Base-by-base conservation (phyloP, 1,140 invertebrate species). In the Musca domestica region DNA sequence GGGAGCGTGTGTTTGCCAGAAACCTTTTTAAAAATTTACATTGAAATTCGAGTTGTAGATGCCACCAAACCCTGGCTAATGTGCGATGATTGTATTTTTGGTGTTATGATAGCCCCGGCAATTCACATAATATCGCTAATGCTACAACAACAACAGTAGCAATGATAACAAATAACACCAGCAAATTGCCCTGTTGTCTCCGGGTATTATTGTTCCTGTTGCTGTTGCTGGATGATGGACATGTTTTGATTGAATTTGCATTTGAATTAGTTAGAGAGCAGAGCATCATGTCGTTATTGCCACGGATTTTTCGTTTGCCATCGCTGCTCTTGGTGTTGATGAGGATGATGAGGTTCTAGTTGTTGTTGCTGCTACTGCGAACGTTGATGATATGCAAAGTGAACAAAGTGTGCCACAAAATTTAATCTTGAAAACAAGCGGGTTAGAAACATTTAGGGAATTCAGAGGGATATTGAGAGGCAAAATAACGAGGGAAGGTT, bases 61-160 rank as follows among this genome's bases (percentile, higher is more conserved):
- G 2, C 34, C 4, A 19, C 27, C 19, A 61, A 61, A 34, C 27
- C 56, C 4, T 41, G 54, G 27, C 27, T 56, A 20, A 61, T 41
- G 56, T 61, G 56, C 41, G 56, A 61, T 61, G 56, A 61, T 61
- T 61, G 56, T 61, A 27, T n/a, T 30, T 15, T 34, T 61, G 56
- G 27, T 61, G 56, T 61, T 20, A 56, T 61, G 56, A 34, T 56
- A 25, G 15, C 34, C 34, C 4, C 3, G 9, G 6, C 34, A 41
- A 41, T 41, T 41, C 34, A 41, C 34, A 41, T 41, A 41, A 41
- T 41, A 41, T 41, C 6, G 34, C 34, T 41, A 41, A 41, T 41
- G 30, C 25, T 19, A 7, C 56, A 68, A 66, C 47, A 76, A 75
- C 72, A 41, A 41, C 34, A 7, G 12, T 2, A 41, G 5, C 75